phyloP scores from a whole-genome alignment of 2,888 invertebrate species.

The Perizoma flavofasciatum region DNA sequence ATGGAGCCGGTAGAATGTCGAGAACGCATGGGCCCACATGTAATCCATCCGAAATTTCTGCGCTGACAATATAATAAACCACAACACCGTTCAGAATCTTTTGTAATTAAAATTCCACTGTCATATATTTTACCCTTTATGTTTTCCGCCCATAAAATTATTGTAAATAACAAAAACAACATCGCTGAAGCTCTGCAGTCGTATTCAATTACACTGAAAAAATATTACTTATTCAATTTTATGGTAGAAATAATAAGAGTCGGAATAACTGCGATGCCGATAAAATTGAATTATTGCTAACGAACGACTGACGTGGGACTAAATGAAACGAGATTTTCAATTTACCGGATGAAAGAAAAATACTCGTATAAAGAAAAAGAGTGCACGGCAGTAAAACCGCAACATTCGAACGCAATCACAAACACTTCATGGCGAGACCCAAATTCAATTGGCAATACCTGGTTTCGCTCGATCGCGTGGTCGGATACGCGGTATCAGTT shows the following conservation, averaged over 20 bases:
- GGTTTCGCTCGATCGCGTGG: slow-evolving; percentile 63
- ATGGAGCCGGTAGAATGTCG: slow-evolving; percentile 57
- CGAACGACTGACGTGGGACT: slow-evolving; percentile 31
- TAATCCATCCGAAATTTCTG: slow-evolving; percentile 60
- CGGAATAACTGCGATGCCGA: slow-evolving; percentile 28
- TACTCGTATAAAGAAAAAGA: slow-evolving; percentile 27
- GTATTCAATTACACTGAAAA: slow-evolving; percentile 27
- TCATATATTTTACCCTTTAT: slow-evolving; percentile 36
- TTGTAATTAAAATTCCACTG: slow-evolving; percentile 31
- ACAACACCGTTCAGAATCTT: slow-evolving; percentile 21
- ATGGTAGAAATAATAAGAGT: slow-evolving; percentile 31
- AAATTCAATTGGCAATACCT: slow-evolving; percentile 67
- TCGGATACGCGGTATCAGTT: slow-evolving; percentile 66
- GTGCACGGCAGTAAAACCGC: slow-evolving; percentile 33
- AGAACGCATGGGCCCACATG: slow-evolving; percentile 56
- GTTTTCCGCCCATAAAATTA: slow-evolving; percentile 31
- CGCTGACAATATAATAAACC: slow-evolving; percentile 43
- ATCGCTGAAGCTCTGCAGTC: slow-evolving; percentile 22
- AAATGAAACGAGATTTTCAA: slow-evolving; percentile 32
- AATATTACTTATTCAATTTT: slow-evolving; percentile 34
- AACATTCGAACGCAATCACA: slow-evolving; percentile 40
- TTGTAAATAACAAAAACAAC: slow-evolving; percentile 36
- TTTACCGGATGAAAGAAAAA: slow-evolving; percentile 26
- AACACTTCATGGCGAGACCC: slow-evolving; percentile 42
- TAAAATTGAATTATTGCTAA: slow-evolving; percentile 34